Conservation (phyloP, 2,113 vertebrate species). For the Arizona elegans region DNA sequence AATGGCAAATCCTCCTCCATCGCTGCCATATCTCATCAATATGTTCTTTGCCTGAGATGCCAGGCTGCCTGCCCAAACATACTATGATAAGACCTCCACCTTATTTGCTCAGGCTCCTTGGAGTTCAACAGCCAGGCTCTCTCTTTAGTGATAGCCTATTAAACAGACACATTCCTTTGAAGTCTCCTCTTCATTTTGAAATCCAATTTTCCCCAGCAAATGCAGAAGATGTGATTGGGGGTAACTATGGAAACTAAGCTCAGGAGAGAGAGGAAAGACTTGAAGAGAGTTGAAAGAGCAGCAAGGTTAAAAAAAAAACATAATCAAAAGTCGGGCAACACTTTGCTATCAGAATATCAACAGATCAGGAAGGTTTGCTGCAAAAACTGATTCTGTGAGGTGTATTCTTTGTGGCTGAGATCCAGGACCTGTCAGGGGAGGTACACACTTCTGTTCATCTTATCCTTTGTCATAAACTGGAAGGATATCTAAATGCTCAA, state of each 20-base stretch:
- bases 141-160: slow-evolving; percentile 72
- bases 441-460: slow-evolving; percentile 47
- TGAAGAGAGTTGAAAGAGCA: slow-evolving; percentile 55
- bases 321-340: slow-evolving; percentile 52
- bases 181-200: slow-evolving; percentile 73
- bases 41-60: slow-evolving; percentile 31
- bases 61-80: slow-evolving; percentile 57
- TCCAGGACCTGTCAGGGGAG: slow-evolving; percentile 56
- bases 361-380: slow-evolving; percentile 60
- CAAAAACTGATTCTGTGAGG: slow-evolving; percentile 37
- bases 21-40: slow-evolving; percentile 41
- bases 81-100: slow-evolving; percentile 52
- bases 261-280: slow-evolving; percentile 23
- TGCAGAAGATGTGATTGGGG: slow-evolving; percentile 61
- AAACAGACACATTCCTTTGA: slow-evolving; percentile 78
- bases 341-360: slow-evolving; percentile 61
- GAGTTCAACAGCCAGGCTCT: slow-evolving; percentile 63
- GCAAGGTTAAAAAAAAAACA: slow-evolving; percentile 36
- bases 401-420: slow-evolving; percentile 62
- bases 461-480: slow-evolving; percentile 39
- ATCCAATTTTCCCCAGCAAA: slow-evolving; percentile 70
- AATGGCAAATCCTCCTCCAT: slow-evolving; percentile 48
- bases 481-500: slow-evolving; percentile 43
- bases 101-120: slow-evolving; percentile 61
- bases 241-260: slow-evolving; percentile 76